Evolutionary conservation across 2,888 invertebrate species (phyloP).

Genomic region (Pollenia labialis): DNA sequence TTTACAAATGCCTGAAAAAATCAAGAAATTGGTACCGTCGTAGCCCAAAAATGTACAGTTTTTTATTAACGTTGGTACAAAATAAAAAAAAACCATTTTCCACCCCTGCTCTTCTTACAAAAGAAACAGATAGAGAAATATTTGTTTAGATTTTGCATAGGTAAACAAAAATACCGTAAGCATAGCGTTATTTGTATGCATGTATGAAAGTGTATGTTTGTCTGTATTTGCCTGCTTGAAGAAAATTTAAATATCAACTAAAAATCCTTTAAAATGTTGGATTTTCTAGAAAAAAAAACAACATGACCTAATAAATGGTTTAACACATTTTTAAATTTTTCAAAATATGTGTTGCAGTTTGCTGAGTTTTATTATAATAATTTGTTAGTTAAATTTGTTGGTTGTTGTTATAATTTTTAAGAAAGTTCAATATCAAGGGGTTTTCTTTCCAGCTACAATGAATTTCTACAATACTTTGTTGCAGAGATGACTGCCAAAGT

Average conservation of each 20-base stretch:
- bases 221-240: not conserved
- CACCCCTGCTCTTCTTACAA: no score
- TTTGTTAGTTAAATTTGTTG: conserved; percentile 9
- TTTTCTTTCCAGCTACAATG: not conserved
- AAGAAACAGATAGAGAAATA: no score
- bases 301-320: conserved; percentile 81
- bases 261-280: conserved; percentile 13
- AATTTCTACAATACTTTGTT: not conserved
- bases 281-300: not conserved
- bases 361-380: conserved; percentile 5
- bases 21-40: no score
- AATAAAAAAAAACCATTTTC: no score
- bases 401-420: conserved; percentile 23
- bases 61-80: no score
- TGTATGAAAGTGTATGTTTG: not conserved
- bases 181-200: not conserved
- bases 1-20: no score
- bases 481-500: conserved; percentile 20
- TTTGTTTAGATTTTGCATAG: no score
- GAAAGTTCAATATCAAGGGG: conserved; percentile 50
- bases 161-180: no score
- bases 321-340: conserved; percentile 73
- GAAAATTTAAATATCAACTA: not conserved
- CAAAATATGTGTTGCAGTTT: not conserved
- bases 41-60: no score